Evolutionary conservation across 2,113 vertebrate genomes (phyloP), one percentile per base, ranked within the genome.

Genomic region (Pterocles gutturalis): DNA sequence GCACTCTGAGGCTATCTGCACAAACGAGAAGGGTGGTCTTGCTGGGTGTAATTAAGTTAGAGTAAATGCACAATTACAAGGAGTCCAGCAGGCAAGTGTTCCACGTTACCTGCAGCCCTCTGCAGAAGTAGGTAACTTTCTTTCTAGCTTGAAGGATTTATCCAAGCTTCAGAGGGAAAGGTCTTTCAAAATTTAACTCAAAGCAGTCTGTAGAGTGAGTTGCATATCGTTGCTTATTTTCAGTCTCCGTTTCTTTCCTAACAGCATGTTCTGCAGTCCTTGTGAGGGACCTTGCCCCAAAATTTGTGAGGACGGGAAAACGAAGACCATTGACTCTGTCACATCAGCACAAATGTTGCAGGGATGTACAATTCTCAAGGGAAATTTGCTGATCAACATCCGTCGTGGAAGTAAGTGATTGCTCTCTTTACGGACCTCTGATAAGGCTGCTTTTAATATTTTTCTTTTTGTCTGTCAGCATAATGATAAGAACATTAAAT

Each of bases 211-310:
- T 65, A 58, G 34, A 16, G 21, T 71, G 41, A 49, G 8, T 34
- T 28, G 5, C 1, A 1, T 65, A n/a, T 67, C 5, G 3, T 54
- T 61, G 36, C 67, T 73, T 33, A 51, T 79, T 84, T 89, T 73
- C 22, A 8, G 11, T 79, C 28, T 87, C 43, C 48, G 9, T 11
- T 72, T 85, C 84, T 83, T 93, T 67, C 66, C 83, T 48, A 17
- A 85, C 98, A 99, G 99, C 83, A 99, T 99, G 99, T 98, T 98
- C 92, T 99, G 99, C 97, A 99, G 98, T 17, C 99, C 99, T 19
- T 99, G 99, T 58, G 99, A 99, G 67, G 99, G 99, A 19, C 99
- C 98, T 36, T 99, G 99, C 65, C 99, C 99, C 96, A 99, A 99
- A 94, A 97, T 99, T 70, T 99, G 99, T 53, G 97, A 98, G 20